Evolutionary conservation across 2,797 vertebrate genomes (phyloP).

Genomic region (Eremophila alpestris): DNA sequence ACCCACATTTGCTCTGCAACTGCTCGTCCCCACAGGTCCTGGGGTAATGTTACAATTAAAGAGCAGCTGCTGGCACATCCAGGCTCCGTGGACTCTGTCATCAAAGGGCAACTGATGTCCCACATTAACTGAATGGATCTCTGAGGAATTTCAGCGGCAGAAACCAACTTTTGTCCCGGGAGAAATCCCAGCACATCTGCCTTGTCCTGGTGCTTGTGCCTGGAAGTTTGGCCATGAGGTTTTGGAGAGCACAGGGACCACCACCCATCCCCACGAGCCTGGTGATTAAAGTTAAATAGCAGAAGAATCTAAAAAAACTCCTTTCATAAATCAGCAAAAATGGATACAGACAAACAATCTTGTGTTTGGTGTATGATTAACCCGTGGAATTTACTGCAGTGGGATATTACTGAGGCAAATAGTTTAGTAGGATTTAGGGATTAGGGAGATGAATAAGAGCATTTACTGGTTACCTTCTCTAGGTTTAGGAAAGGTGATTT

Average conservation of each 20-base stretch:
- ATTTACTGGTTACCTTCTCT: conserved; percentile 16
- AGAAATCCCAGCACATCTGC: neutral
- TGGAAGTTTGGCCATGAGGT: neutral
- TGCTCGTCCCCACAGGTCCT: conserved; percentile 32
- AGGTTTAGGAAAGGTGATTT: conserved; percentile 28
- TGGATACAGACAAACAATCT: conserved; percentile 57
- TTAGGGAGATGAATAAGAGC: conserved; percentile 59
- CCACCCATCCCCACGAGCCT: neutral
- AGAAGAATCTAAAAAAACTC: neutral
- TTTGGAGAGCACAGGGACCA: neutral
- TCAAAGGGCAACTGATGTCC: conserved; percentile 59
- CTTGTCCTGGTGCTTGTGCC: neutral
- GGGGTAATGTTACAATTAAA: conserved; percentile 53
- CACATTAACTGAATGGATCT: conserved; percentile 52
- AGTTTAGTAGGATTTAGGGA: conserved; percentile 66
- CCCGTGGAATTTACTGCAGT: conserved; percentile 71
- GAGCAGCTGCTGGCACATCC: conserved; percentile 54
- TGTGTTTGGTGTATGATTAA: conserved; percentile 68
- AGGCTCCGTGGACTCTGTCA: neutral
- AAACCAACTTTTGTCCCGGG: neutral
- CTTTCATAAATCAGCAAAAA: neutral
- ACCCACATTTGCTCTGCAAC: conserved; percentile 53
- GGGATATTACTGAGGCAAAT: conserved; percentile 57
- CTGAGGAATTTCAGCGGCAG: conserved; percentile 13
- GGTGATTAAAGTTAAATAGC: neutral